phyloP scores from a whole-genome alignment of 2,888 invertebrate genomes.

The Tuberolachnus salignus region DNA sequence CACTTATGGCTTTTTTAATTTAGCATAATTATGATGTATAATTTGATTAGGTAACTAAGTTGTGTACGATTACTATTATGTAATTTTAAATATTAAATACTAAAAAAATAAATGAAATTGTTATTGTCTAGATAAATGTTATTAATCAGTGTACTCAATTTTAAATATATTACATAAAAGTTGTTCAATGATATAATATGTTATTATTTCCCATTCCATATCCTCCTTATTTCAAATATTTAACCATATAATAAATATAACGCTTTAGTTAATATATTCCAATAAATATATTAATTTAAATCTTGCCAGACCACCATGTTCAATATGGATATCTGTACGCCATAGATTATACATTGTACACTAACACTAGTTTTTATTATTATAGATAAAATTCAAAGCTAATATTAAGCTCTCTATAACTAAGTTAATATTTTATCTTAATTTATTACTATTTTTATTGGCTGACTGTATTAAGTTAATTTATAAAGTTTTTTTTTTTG shows the following conservation, averaged over 20 bases:
- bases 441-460: no score
- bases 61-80: constrained; percentile 37
- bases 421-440: no score
- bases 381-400: no score
- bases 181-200: background rate
- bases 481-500: no score
- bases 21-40: constrained; percentile 39
- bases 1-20: constrained; percentile 46
- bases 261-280: no score
- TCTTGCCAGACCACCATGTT: no score
- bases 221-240: no score
- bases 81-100: constrained; percentile 21
- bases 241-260: no score
- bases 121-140: constrained; percentile 49
- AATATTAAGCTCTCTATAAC: no score
- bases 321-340: background rate
- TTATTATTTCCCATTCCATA: background rate
- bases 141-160: constrained; percentile 37
- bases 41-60: constrained; percentile 41
- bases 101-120: constrained; percentile 27
- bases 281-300: no score
- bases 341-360: background rate
- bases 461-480: no score
- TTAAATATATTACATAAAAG: constrained; percentile 40
- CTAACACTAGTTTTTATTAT: background rate